phyloP scores from a whole-genome alignment of 2,797 vertebrate genomes.

The Taeniopygia guttata region DNA sequence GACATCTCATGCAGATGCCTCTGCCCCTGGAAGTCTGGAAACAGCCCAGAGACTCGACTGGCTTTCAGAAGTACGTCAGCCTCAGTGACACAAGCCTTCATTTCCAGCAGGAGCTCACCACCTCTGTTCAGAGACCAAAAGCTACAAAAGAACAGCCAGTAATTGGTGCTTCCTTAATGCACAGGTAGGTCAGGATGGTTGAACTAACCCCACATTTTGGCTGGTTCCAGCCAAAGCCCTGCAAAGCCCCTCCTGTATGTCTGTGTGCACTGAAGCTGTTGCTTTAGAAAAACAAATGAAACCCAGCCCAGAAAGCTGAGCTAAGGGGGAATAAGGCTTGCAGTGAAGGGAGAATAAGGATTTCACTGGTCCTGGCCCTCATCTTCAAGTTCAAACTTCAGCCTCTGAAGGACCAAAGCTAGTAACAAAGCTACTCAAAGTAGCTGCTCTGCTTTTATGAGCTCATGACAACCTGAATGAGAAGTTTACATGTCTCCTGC shows the following conservation, averaged over 20 bases:
- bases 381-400: neutral
- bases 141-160: neutral
- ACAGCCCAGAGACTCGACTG: neutral
- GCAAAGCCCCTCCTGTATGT: neutral
- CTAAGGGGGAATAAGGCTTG: neutral
- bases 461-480: neutral
- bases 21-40: neutral
- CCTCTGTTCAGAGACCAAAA: neutral
- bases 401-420: neutral
- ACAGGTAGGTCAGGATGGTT: neutral
- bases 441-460: neutral
- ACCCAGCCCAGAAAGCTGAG: neutral
- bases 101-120: constrained; percentile 8
- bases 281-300: neutral
- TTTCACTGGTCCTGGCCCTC: neutral
- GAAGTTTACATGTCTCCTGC: neutral
- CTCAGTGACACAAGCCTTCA: neutral
- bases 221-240: neutral
- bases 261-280: neutral
- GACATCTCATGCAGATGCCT: neutral
- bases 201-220: neutral
- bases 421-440: neutral
- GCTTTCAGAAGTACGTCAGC: neutral
- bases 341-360: neutral
- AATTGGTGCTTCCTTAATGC: neutral